Percentiles rank a stretch among this genome's conserved stretches.
Evolutionary conservation across 23 tunicate species (phyloP).

Genomic region (Halocynthia roretzi): DNA sequence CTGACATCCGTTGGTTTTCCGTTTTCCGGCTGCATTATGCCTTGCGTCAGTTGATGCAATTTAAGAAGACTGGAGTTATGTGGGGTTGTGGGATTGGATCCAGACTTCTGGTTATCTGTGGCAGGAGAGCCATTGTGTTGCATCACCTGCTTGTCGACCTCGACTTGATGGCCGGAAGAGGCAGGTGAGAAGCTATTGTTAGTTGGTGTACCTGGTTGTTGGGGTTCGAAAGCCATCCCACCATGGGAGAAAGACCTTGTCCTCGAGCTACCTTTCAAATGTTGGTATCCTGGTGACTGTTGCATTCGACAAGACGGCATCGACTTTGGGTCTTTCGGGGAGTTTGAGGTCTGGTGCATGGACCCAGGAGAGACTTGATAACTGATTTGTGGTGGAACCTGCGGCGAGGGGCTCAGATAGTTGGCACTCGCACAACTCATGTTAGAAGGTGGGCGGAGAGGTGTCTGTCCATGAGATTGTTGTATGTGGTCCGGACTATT

Average conservation of each 20-base stretch:
- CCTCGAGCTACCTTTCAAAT: not conserved
- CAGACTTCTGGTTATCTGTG: not conserved
- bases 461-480: not conserved
- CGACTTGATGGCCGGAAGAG: not conserved
- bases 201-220: slow-evolving; percentile 6
- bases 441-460: slow-evolving; percentile 29
- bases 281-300: slow-evolving; percentile 29
- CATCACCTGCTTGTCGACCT: not conserved
- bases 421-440: slow-evolving; percentile 22
- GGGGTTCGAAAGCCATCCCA: slow-evolving; percentile 4
- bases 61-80: slow-evolving; percentile 21
- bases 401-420: slow-evolving; percentile 15
- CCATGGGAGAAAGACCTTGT: slow-evolving; percentile 16
- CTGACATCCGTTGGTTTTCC: not conserved
- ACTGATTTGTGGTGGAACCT: not conserved
- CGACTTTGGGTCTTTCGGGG: slow-evolving; percentile 24
- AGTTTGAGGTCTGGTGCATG: slow-evolving; percentile 5
- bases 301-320: slow-evolving; percentile 28
- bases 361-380: slow-evolving; percentile 19
- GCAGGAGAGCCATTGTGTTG: not conserved
- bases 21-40: not conserved
- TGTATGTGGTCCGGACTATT: slow-evolving; percentile 6
- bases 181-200: slow-evolving; percentile 17
- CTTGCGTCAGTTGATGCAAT: slow-evolving; percentile 51
- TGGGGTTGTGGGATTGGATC: slow-evolving; percentile 13